Evolutionary conservation across 2,888 invertebrate genomes (phyloP).

Genomic region (Drosophila subquinaria): DNA sequence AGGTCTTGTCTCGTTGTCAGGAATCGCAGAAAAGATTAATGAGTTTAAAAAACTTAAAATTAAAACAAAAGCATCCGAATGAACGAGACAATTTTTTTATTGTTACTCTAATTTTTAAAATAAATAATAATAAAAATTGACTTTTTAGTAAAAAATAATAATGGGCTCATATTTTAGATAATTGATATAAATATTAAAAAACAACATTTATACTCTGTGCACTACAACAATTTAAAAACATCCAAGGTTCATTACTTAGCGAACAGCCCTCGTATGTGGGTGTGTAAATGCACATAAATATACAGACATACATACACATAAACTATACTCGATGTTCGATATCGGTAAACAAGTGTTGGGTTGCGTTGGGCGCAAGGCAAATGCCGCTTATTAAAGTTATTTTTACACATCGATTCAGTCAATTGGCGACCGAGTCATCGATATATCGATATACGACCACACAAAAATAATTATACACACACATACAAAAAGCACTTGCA

Average conservation of each 20-base stretch:
- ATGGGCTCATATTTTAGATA: too few species aligned
- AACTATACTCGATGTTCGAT: constrained; percentile 25
- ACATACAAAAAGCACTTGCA: constrained; percentile 18
- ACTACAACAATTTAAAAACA: not conserved
- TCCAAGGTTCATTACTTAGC: not conserved
- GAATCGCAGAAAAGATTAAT: too few species aligned
- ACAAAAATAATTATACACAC: not conserved
- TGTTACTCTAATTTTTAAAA: too few species aligned
- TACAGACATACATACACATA: not conserved
- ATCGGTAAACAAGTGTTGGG: constrained; percentile 21
- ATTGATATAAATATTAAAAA: too few species aligned
- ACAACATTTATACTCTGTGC: too few species aligned
- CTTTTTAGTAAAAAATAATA: too few species aligned
- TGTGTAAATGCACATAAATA: not conserved
- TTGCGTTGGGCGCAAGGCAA: constrained; percentile 35
- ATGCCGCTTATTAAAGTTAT: constrained; percentile 69
- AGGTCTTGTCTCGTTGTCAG: not conserved
- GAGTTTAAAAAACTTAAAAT: too few species aligned
- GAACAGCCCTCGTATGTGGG: constrained; percentile 40
- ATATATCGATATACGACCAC: constrained; percentile 5
- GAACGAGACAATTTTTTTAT: too few species aligned
- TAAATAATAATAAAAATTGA: too few species aligned
- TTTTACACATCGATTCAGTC: constrained; percentile 77
- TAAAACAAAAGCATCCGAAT: too few species aligned
- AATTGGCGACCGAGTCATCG: constrained; percentile 64